Conservation (phyloP, 2,888 invertebrate species). For the Agrotis exclamationis region DNA sequence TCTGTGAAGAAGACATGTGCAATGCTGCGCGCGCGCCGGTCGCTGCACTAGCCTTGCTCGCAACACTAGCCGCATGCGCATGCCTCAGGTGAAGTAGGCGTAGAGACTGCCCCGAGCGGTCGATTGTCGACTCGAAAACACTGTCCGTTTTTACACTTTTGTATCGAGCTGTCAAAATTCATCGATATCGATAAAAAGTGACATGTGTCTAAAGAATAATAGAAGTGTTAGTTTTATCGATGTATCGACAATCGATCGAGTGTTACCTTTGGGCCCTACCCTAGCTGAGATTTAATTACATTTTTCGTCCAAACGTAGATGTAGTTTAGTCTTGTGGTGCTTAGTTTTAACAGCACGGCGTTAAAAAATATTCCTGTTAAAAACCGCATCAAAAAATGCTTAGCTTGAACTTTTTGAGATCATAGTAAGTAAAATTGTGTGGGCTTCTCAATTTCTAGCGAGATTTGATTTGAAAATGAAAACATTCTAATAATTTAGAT, state of each 20-base stretch:
- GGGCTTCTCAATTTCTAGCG: constrained; percentile 39
- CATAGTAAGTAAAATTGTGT: constrained; percentile 38
- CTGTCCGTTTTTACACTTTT: constrained; percentile 60
- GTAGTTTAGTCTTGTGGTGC: constrained; percentile 81
- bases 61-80: constrained; percentile 87
- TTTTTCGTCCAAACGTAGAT: constrained; percentile 88
- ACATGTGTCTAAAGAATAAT: constrained; percentile 35
- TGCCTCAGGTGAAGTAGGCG: constrained; percentile 88
- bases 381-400: constrained; percentile 55
- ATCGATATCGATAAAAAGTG: constrained; percentile 52
- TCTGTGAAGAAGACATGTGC: constrained; percentile 99
- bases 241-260: constrained; percentile 78
- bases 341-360: constrained; percentile 82
- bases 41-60: constrained; percentile 75
- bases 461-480: too few species aligned
- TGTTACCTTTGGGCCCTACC: constrained; percentile 72
- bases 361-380: constrained; percentile 54
- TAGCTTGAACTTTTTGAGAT: constrained; percentile 61
- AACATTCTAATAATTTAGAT: too few species aligned
- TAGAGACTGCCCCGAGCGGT: constrained; percentile 76
- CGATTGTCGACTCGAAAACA: constrained; percentile 66
- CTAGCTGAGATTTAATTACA: constrained; percentile 82
- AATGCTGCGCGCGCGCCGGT: constrained; percentile 89
- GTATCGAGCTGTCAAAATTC: constrained; percentile 46
- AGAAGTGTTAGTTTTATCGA: constrained; percentile 54